Percentiles rank a stretch among this genome's conserved stretches.
Evolutionary conservation across 64 coral and sea anemone species (phyloP).

Genomic region (Dendrophyllia cribrosa): DNA sequence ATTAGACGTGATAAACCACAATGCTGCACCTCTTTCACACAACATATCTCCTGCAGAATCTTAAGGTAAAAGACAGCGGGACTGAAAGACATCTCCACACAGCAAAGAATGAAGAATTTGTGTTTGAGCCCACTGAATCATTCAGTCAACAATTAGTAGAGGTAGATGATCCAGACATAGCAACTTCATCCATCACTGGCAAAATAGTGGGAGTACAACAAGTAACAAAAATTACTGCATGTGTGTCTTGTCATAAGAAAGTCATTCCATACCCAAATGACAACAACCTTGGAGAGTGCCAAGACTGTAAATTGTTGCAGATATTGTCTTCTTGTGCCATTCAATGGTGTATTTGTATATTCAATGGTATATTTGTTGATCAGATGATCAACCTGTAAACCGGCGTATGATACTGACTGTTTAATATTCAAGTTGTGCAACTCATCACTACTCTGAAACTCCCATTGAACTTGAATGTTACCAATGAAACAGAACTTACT

Average conservation of each 20-base stretch:
- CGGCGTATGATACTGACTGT: too few species aligned
- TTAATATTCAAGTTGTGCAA: conserved; percentile 53
- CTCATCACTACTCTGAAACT: conserved; percentile 17
- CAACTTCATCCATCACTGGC: conserved; percentile 51
- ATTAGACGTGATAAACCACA: conserved; percentile 1
- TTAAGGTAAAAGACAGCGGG: too few species aligned
- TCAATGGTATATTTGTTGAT: conserved; percentile 40
- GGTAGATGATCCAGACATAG: conserved; percentile 50
- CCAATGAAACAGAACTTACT: background rate
- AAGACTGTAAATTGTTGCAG: conserved; percentile 50
- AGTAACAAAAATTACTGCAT: conserved; percentile 35
- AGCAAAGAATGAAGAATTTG: too few species aligned
- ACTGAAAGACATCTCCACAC: too few species aligned
- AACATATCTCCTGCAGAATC: too few species aligned
- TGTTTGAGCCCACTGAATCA: background rate
- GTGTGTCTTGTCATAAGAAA: conserved; percentile 37
- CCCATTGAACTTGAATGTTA: background rate
- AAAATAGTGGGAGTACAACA: conserved; percentile 74
- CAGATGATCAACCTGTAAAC: conserved; percentile 30
- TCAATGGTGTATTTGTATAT: conserved; percentile 61
- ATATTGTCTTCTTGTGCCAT: conserved; percentile 32
- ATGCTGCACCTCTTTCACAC: background rate
- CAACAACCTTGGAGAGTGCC: conserved; percentile 46
- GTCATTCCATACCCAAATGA: conserved; percentile 44
- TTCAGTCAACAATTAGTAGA: conserved; percentile 43